Base-by-base conservation (phyloP, 2,113 vertebrate species). In the Synchiropus splendidus region DNA sequence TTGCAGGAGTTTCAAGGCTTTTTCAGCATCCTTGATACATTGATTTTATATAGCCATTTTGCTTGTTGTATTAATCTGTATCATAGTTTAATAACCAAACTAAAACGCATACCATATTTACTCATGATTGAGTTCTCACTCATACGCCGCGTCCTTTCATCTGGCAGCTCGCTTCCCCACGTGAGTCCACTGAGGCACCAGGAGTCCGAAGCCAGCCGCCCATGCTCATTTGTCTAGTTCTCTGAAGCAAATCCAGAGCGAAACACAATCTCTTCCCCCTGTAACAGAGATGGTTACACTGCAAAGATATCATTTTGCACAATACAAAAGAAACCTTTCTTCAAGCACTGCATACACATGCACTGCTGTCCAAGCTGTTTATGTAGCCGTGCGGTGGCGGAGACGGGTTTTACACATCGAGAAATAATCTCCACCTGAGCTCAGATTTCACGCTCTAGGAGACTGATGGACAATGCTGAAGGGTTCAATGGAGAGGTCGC, bases 281-380 rank as follows among this genome's bases (percentile, higher is more conserved):
- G 83, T 80, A 85, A 83, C 64, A 42, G 77, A 86, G 81, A 81
- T 54, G 76, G 57, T 56, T 48, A 67, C 70, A 66, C 61, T 57
- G 70, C 65, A 65, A 54, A 77, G 78, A 80, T 81, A 83, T 85
- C 78, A 81, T 81, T 83, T 85, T 80, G 77, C 83, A 80, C 74
- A 72, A 75, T 72, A 83, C 83, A 85, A 84, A 81, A 75, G 71
- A 51, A 52, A 68, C 72, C 62, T 64, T 67, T 75, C 54, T 54
- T 70, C 66, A 65, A 61, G 53, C 76, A 36, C 41, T 55, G 54
- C 61, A 41, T 65, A 54, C 61, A 39, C 64, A 56, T 58, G 45
- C 58, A 48, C 47, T 37, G 18, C 47, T 45, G 62, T 46, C 45
- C 39, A 43, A 45, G 36, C 61, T 44, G 51, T 61, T 70, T 62